phyloP scores from a whole-genome alignment of 2,888 invertebrate species.

The Allygus modestus region DNA sequence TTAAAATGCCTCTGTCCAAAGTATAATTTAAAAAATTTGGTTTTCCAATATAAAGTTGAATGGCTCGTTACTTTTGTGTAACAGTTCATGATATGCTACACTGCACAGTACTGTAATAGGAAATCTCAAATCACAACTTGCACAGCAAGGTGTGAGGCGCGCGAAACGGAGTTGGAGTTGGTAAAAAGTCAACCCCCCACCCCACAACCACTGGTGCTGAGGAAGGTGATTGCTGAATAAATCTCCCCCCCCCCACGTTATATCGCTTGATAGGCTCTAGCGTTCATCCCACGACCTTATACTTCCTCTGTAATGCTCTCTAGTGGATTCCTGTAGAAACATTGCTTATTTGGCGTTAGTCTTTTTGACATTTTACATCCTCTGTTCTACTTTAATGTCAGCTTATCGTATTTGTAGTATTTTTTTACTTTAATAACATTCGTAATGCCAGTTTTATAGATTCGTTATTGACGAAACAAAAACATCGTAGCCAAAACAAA shows the following conservation, averaged over 20 bases:
- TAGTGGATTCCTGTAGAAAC: constrained; percentile 41
- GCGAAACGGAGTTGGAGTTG: background rate
- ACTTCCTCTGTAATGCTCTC: constrained; percentile 36
- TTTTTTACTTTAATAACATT: no score
- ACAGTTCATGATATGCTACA: background rate
- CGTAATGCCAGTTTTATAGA: no score
- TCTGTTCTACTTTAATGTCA: background rate
- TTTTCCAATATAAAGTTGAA: no score
- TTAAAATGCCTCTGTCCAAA: no score
- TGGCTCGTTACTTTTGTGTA: no score
- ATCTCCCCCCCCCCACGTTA: constrained; percentile 28
- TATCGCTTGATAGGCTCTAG: constrained; percentile 43
- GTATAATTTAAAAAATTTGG: no score
- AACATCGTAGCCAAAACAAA: no score
- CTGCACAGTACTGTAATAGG: background rate
- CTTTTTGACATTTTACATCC: constrained; percentile 5
- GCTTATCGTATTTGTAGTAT: background rate
- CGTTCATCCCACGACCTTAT: constrained; percentile 38
- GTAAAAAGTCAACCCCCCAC: constrained; percentile 21
- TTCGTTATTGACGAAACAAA: no score
- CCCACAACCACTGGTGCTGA: constrained; percentile 22
- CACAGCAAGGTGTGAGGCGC: background rate
- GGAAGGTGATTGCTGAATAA: constrained; percentile 41
- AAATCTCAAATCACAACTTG: background rate
- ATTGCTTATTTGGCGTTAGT: constrained; percentile 31